Base-by-base conservation (phyloP, 1,140 invertebrate genomes). In the Sycophaga agraensis region DNA sequence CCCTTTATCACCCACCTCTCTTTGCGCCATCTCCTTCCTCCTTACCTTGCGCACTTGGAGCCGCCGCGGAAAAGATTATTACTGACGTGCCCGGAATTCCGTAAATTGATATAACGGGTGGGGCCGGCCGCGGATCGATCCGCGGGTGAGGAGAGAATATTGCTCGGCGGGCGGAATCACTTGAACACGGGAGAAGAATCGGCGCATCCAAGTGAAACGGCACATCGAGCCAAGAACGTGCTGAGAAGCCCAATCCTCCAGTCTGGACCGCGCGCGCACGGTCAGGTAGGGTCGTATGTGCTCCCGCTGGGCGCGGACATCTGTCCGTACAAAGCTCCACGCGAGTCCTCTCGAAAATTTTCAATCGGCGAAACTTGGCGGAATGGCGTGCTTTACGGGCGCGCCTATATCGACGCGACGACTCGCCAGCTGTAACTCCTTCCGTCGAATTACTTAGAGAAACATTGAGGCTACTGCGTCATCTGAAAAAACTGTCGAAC, bases 151-250 rank as follows among this genome's bases (percentile, higher is more conserved):
- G 35, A 43, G 40, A 54, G 45, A 55, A 55, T 70, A 59, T 50
- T 62, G 54, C 50, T 59, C 49, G 42, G 31, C 40, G 28, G 46
- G n/a, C 31, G 22, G 58, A 61, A 55, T 61, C 59, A 61, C 50
- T 61, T 31, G 50, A 61, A 54, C 55, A 59, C 59, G 40, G 40
- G 19, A 64, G 40, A 67, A 58, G 61, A 64, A 59, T 54, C 51
- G 48, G 54, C 56, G 50, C 55, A 61, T 51, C 11, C 16, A 59
- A 58, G 56, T 39, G 42, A 56, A 59, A 46, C 58, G 40, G 56
- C 64, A 65, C 62, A 61, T 55, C 37, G 63, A 67, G 59, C 66
- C 48, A 28, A 49, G 57, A 66, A 73, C 70, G 66, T 73, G 70
- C 65, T 22, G 42, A 50, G 64, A 65, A 71, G 59, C 53, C 57